Conservation (phyloP, 2,797 vertebrate genomes). For the Enteromius afrohamiltoni region DNA sequence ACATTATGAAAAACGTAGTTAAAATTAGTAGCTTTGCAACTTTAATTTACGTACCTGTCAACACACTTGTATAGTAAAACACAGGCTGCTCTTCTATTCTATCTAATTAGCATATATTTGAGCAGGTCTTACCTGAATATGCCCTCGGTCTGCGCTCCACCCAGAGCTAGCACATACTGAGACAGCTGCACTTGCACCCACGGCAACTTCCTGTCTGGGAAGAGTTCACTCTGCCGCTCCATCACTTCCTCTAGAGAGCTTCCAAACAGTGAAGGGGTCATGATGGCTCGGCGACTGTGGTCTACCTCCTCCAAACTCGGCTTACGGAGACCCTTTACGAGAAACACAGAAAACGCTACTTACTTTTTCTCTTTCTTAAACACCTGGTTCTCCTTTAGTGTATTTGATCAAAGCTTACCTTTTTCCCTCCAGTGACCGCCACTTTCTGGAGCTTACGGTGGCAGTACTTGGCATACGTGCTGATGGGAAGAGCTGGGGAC, state of each 20-base stretch:
- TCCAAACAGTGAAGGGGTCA: conserved; percentile 89
- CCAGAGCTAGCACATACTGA: conserved; percentile 87
- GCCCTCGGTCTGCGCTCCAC: conserved; percentile 88
- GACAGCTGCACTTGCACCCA: conserved; percentile 94
- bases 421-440: conserved; percentile 88
- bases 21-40: not conserved
- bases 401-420: conserved; percentile 73
- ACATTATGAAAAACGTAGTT: not conserved
- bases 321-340: conserved; percentile 85
- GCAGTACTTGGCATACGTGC: conserved; percentile 90
- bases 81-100: conserved; percentile 31
- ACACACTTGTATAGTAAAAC: conserved; percentile 1
- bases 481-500: conserved; percentile 83
- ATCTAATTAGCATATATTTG: conserved; percentile 38
- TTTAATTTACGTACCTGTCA: not conserved
- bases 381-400: not conserved
- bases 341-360: conserved; percentile 38
- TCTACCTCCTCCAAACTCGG: conserved; percentile 89
- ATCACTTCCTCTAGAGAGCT: conserved; percentile 92
- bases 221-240: conserved; percentile 86
- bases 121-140: conserved; percentile 87
- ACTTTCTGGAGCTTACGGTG: conserved; percentile 90
- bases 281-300: conserved; percentile 85
- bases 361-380: not conserved
- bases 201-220: conserved; percentile 86